Base-by-base conservation (phyloP, 2,888 invertebrate genomes). In the Drosophila yooni region DNA sequence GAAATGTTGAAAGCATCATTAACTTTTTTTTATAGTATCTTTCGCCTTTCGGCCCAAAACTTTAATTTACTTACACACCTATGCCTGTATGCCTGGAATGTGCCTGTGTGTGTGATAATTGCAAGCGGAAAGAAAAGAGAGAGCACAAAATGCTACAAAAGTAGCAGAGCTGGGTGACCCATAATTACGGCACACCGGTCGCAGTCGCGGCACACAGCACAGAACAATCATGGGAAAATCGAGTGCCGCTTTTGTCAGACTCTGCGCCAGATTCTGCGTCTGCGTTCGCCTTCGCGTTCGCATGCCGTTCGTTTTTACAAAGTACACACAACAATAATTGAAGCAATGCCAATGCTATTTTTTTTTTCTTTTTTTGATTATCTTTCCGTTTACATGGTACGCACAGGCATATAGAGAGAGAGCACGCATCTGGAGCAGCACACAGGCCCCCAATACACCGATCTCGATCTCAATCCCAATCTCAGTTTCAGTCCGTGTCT, bases 161-260 rank as follows among this genome's bases (percentile, higher is more conserved):
- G 70, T 29, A 54, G 74, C 51, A 62, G 64, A 62, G 68, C 79
- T 79, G 78, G 82, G 81, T 85, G 89, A 90, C 89, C 89, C 87
- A 90, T 89, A 89, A 89, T 89, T 89, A 89, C 90, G 74, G 75
- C 60, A 74, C 66, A 70, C 62, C 74, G 77, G 69, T 77, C 77
- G 59, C 76, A 74, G 76, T 71, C 72, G 63, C 64, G 58, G 67
- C 46, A 64, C 46, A 64, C 72, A 60, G 38, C 54, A 73, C 78
- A 85, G 84, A 88, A 89, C 89, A 89, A 89, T 90, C 90, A 90
- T 89, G 90, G 82, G 90, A 90, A 88, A 85, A 82, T 56, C 76
- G 70, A 74, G 51, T 82, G 62, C 27, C 4, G 7, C 56, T 38
- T 15, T 56, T 25, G 25, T 15, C 8, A 46, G 25, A 25, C 38